A percentile compares a stretch with the other conserved stretches of the same genome.
These are phyloP conservation scores for Itoplectis maculator DNA, from an alignment of 2,888 invertebrate genomes.

Conservation along the genomic window DNA sequence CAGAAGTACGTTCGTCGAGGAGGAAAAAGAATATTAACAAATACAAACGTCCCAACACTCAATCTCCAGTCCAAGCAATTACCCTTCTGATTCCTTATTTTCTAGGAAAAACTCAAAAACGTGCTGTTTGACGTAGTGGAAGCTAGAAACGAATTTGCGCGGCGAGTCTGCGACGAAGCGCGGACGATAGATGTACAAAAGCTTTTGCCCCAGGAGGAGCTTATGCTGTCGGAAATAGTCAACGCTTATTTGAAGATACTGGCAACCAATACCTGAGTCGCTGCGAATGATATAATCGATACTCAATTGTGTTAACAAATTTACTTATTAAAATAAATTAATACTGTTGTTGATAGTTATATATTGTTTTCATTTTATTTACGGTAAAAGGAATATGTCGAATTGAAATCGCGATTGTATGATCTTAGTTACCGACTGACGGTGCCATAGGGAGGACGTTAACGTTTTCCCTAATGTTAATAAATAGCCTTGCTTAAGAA, in stretches of 20 bases:
- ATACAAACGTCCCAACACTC: background rate
- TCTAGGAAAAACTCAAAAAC: slow-evolving; percentile 75
- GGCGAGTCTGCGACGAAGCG: slow-evolving; percentile 53
- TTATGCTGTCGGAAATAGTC: slow-evolving; percentile 73
- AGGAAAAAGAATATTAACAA: slow-evolving; percentile 14
- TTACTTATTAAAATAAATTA: slow-evolving; percentile 14
- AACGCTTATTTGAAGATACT: slow-evolving; percentile 71
- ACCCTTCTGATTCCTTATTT: slow-evolving; percentile 39
- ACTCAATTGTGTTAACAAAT: background rate
- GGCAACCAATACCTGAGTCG: slow-evolving; percentile 62
- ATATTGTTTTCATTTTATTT: background rate
- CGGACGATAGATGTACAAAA: slow-evolving; percentile 71
- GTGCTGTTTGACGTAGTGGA: slow-evolving; percentile 72
- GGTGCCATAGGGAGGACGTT: background rate
- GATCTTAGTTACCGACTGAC: background rate
- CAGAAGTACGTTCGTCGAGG: slow-evolving; percentile 73
- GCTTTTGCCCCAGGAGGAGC: slow-evolving; percentile 67
- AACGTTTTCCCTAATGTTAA: too few species aligned
- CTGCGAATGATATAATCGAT: slow-evolving; percentile 28
- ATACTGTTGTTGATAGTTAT: slow-evolving; percentile 17
- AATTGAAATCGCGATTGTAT: background rate
- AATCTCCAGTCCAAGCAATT: background rate
- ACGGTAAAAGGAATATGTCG: background rate
- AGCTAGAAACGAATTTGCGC: slow-evolving; percentile 73
- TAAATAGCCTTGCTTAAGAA: too few species aligned